Percentiles rank a stretch among this genome's conserved stretches.
Evolutionary conservation across 2,888 invertebrate species (phyloP).

Genomic region (Amphipoea lucens): DNA sequence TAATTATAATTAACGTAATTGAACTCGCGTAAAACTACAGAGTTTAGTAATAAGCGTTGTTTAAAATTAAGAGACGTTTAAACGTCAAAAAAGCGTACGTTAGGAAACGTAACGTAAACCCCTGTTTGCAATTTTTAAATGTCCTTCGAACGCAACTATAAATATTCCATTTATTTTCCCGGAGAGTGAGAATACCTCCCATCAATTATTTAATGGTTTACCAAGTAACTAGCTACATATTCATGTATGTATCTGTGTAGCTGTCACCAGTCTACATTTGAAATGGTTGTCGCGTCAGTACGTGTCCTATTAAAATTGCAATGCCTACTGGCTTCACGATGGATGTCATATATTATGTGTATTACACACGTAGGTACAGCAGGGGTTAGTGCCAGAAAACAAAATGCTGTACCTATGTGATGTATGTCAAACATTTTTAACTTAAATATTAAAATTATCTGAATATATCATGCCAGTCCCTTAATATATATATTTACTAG

Average conservation of each 20-base stretch:
- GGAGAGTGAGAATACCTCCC: background rate
- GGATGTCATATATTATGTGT: slow-evolving; percentile 2
- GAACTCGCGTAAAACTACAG: background rate
- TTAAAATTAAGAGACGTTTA: background rate
- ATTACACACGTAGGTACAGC: background rate
- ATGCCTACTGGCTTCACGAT: slow-evolving; percentile 18
- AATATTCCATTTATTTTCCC: background rate
- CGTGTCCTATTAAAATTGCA: slow-evolving; percentile 39
- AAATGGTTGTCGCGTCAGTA: slow-evolving; percentile 6
- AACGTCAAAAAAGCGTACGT: background rate
- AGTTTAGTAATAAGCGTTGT: background rate
- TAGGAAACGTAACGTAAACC: background rate
- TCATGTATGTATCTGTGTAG: background rate
- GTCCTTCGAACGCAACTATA: background rate
- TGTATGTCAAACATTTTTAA: slow-evolving; percentile 6
- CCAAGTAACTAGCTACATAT: background rate
- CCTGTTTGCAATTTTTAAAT: background rate
- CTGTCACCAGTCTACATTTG: slow-evolving; percentile 9
- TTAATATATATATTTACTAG: too few species aligned
- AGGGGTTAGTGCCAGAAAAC: slow-evolving; percentile 8
- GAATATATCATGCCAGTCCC: background rate
- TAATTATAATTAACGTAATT: background rate
- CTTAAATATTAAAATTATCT: background rate
- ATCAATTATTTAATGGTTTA: background rate
- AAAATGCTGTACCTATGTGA: background rate